Conservation (phyloP, 2,797 vertebrate species). For the Melanotaenia nigrans region DNA sequence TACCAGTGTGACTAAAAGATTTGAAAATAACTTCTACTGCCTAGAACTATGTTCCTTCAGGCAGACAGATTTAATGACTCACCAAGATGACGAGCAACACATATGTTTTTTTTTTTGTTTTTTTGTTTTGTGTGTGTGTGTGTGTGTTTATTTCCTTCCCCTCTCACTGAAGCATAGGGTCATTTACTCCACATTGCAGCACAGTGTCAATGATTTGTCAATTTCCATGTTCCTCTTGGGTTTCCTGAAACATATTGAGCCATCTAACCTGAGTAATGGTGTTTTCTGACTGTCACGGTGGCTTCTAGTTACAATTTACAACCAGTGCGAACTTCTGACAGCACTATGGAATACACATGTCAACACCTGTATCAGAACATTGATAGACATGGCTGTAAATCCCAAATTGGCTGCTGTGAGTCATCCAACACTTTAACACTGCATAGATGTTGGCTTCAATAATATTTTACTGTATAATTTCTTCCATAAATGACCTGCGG, state of each 20-base stretch:
- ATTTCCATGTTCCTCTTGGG: constrained; percentile 71
- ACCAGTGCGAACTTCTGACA: constrained; percentile 42
- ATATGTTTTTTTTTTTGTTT: constrained; percentile 15
- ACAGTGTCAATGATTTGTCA: constrained; percentile 62
- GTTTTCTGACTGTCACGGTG: constrained; percentile 49
- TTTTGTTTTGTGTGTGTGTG: not conserved
- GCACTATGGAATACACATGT: constrained; percentile 52
- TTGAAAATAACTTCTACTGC: constrained; percentile 52
- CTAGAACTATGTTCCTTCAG: constrained; percentile 48
- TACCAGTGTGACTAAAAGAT: constrained; percentile 21
- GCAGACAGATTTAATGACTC: constrained; percentile 52
- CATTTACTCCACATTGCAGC: constrained; percentile 64
- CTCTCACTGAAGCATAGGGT: constrained; percentile 54
- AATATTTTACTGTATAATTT: constrained; percentile 81
- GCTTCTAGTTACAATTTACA: constrained; percentile 66
- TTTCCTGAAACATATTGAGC: constrained; percentile 66
- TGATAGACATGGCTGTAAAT: constrained; percentile 17
- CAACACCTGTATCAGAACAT: constrained; percentile 45
- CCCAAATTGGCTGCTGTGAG: not conserved
- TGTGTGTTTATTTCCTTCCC: not conserved
- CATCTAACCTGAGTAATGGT: constrained; percentile 65
- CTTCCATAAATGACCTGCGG: constrained; percentile 75
- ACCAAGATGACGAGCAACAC: constrained; percentile 43
- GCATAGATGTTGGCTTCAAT: constrained; percentile 62
- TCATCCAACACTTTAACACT: not conserved